A percentile compares a stretch with the other conserved stretches of the same genome.
Conservation (phyloP, 2,888 invertebrate genomes). For the Pelosia muscerda region DNA sequence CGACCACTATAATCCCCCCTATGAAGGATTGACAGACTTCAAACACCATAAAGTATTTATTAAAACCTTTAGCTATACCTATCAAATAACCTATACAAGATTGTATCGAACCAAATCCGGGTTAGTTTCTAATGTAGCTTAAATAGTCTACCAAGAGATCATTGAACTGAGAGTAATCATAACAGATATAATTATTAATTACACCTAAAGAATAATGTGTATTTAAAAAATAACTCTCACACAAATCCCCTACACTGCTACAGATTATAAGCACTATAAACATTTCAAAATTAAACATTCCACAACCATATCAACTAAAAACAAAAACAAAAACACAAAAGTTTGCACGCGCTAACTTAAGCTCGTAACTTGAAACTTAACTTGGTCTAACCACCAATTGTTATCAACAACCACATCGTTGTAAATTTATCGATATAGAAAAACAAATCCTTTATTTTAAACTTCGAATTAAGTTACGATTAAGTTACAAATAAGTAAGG, state of each 20-base stretch:
- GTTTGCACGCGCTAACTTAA: slow-evolving; percentile 55
- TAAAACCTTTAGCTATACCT: background rate
- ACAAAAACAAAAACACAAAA: slow-evolving; percentile 61
- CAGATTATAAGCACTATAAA: slow-evolving; percentile 42
- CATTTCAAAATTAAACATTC: slow-evolving; percentile 64
- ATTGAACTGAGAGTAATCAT: slow-evolving; percentile 4
- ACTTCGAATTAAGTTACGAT: slow-evolving; percentile 58
- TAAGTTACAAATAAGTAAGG: slow-evolving; percentile 52
- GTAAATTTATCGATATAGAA: slow-evolving; percentile 28
- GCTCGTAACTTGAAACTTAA: slow-evolving; percentile 47
- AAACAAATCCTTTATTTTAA: slow-evolving; percentile 36
- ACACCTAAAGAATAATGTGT: background rate
- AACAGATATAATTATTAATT: slow-evolving; percentile 2
- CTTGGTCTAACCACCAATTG: slow-evolving; percentile 33
- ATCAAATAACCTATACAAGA: too few relatives aligned
- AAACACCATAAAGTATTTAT: background rate
- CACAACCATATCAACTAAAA: slow-evolving; percentile 52
- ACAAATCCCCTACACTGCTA: slow-evolving; percentile 35
- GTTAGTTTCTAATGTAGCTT: background rate
- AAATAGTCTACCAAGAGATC: background rate
- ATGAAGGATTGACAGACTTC: background rate
- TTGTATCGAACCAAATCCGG: background rate
- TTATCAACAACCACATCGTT: slow-evolving; percentile 28
- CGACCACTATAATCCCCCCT: too few relatives aligned
- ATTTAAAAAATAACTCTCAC: slow-evolving; percentile 6